phyloP scores from a whole-genome alignment of 2,888 invertebrate species.

The Phanerotoma sp. region DNA sequence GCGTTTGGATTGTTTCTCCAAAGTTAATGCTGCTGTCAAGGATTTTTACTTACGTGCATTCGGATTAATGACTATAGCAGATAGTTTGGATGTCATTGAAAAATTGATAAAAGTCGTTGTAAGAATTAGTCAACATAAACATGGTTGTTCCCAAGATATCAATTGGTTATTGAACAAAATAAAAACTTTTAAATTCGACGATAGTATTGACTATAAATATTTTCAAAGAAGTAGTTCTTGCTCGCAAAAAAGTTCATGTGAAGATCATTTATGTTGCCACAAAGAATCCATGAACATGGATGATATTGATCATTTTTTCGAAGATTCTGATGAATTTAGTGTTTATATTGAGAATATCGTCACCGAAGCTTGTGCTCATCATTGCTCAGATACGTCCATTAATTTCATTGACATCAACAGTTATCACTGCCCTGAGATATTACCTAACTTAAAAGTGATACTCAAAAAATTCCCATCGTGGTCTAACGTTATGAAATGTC shows the following conservation, averaged over 20 bases:
- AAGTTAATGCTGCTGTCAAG: conserved; percentile 15
- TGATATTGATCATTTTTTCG: not conserved
- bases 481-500: not conserved
- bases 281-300: not conserved
- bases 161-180: conserved; percentile 16
- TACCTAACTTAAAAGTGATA: not conserved
- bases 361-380: not conserved
- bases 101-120: conserved; percentile 7
- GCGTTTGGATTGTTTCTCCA: conserved; percentile 7
- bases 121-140: conserved; percentile 15
- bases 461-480: not conserved
- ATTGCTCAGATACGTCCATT: not conserved
- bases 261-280: not conserved
- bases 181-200: conserved; percentile 12
- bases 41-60: conserved; percentile 24
- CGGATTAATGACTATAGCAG: conserved; percentile 20
- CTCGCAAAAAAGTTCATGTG: not conserved
- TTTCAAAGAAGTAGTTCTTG: not conserved
- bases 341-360: not conserved
- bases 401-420: not conserved
- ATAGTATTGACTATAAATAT: not conserved
- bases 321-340: not conserved
- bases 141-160: conserved; percentile 11
- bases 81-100: conserved; percentile 16
- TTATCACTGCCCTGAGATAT: not conserved